phyloP scores from a whole-genome alignment of 1,140 invertebrate genomes.

The Drosophila triauraria region DNA sequence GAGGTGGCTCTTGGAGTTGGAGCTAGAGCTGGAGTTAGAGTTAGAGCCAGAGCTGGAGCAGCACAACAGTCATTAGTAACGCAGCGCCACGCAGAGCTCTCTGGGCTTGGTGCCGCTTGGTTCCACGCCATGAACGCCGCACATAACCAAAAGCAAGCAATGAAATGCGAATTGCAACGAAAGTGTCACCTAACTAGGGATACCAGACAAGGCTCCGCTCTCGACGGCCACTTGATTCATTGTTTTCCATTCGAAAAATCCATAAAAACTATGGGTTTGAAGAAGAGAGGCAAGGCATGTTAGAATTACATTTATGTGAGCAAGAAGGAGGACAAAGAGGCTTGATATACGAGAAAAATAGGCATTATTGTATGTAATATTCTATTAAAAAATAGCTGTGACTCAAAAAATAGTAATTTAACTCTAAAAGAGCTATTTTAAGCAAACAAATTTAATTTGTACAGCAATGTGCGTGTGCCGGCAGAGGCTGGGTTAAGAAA shows the following conservation, averaged over 20 bases:
- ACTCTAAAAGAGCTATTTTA: no score
- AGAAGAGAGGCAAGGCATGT: no score
- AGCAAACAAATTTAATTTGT: no score
- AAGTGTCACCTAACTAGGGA: constrained; percentile 63
- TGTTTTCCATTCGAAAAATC: not conserved
- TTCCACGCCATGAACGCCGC: constrained; percentile 61
- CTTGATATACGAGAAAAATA: no score
- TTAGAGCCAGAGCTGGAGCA: not conserved
- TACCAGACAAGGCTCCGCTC: not conserved
- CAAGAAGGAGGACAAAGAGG: no score
- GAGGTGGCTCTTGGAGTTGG: not conserved
- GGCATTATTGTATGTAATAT: no score
- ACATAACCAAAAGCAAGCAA: constrained; percentile 43
- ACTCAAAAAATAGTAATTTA: no score
- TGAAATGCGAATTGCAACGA: constrained; percentile 68
- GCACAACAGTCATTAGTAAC: constrained; percentile 68
- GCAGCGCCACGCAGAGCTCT: constrained; percentile 53
- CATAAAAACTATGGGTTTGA: no score
- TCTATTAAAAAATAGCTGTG: no score
- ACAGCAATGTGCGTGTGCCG: no score
- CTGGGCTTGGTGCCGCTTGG: constrained; percentile 57
- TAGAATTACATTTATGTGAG: no score
- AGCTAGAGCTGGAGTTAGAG: not conserved
- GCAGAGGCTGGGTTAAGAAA: no score
- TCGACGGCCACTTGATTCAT: not conserved